Conservation (phyloP, 2,888 invertebrate genomes). For the Alviniconcha strummeri region DNA sequence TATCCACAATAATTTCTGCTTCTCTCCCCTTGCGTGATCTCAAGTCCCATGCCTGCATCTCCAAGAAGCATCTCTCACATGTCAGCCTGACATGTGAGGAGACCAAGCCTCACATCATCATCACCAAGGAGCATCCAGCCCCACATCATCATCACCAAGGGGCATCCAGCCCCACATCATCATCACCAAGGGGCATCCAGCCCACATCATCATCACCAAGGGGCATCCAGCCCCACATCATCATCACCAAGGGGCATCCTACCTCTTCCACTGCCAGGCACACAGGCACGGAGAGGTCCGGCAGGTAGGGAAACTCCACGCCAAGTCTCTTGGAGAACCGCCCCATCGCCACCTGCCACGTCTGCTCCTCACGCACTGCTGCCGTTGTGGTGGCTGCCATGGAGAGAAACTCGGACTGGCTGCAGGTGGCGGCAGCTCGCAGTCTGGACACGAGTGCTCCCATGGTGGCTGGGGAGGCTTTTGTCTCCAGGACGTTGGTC, state of each 20-base stretch:
- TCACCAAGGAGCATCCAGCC: too few relatives aligned
- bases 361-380: conserved; percentile 55
- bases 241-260: conserved; percentile 18
- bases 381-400: conserved; percentile 29
- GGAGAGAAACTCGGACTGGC: conserved; percentile 10
- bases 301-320: conserved; percentile 78
- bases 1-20: too few relatives aligned
- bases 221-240: too few relatives aligned
- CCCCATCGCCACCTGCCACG: conserved; percentile 59
- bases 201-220: too few relatives aligned
- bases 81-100: too few relatives aligned
- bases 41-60: too few relatives aligned
- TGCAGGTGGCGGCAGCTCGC: neutral
- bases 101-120: too few relatives aligned
- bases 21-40: too few relatives aligned
- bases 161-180: too few relatives aligned
- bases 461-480: conserved; percentile 46
- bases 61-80: too few relatives aligned
- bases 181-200: too few relatives aligned
- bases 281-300: conserved; percentile 86
- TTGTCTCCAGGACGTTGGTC: conserved; percentile 50
- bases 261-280: conserved; percentile 82
- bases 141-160: too few relatives aligned
- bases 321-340: conserved; percentile 57
- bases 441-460: conserved; percentile 49